Base-by-base conservation (phyloP, 2,797 vertebrate species). In the Orestias chungarensis region DNA sequence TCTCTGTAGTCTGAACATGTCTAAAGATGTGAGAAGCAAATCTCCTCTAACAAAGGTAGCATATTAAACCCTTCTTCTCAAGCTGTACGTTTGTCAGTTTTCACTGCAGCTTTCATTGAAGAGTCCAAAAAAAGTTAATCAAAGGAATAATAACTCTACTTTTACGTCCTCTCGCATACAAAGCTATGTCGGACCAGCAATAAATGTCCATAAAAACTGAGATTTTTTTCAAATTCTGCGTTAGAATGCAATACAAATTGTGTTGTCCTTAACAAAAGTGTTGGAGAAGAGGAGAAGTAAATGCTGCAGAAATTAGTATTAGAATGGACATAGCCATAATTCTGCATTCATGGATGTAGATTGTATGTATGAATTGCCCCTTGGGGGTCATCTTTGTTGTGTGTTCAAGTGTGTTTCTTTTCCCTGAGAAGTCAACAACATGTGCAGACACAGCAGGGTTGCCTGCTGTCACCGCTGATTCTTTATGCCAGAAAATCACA, bases 401-500 rank as follows among this genome's bases (percentile, higher is more conserved):
- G 50, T 40, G 20, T 62, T 40, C n/a, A 52, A 52, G 9, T 52
- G 25, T 6, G 5, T 62, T 40, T 40, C 59, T 25, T n/a, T 54
- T 27, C 8, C 14, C 20, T 5, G 20, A 20, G 44, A 46, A 27
- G 4, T 12, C 18, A 4, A 17, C 3, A 15, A 46, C 33, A 17
- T 31, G 15, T 46, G 43, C 64, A 23, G 42, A 6, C 43, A 20
- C 64, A 66, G 64, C 18, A 18, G 64, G n/a, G 64, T 42, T 29
- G 25, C 59, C 42, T 18, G 25, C 64, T 66, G 64, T 49, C 64
- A 35, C 64, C 29, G 14, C 27, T 44, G 23, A 6, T 23, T 71
- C 33, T 70, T 33, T 40, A 55, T 64, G 54, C 27, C 18, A 2
- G 42, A 68, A 40, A 66, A 70, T 59, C 61, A 50, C 6, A 47